A percentile compares a stretch with the other conserved stretches of the same genome.
phyloP scores from a whole-genome alignment of 2,888 invertebrate species.

The Mylabris sibirica region DNA sequence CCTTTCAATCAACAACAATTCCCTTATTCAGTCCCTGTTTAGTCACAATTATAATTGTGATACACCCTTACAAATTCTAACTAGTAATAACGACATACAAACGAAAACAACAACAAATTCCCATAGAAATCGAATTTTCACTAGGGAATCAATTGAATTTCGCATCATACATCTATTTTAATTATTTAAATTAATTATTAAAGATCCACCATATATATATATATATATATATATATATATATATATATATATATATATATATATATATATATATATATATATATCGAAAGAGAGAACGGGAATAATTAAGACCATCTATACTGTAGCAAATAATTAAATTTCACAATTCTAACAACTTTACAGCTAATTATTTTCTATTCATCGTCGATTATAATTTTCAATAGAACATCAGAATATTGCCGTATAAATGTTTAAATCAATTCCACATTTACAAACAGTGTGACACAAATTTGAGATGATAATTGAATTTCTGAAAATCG shows the following conservation, averaged over 20 bases:
- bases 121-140: constrained; percentile 23
- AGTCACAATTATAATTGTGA: constrained; percentile 50
- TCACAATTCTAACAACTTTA: constrained; percentile 28
- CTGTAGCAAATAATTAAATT: constrained; percentile 25
- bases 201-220: too few species aligned
- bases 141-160: constrained; percentile 20
- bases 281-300: not conserved
- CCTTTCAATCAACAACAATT: constrained; percentile 43
- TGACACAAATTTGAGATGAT: not conserved
- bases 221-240: too few species aligned
- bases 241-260: too few species aligned
- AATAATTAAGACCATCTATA: not conserved
- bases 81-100: not conserved
- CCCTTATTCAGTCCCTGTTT: constrained; percentile 30
- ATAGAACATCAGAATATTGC: not conserved
- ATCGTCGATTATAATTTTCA: constrained; percentile 29
- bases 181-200: not conserved
- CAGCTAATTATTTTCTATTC: constrained; percentile 32
- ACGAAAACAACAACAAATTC: constrained; percentile 23
- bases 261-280: too few species aligned
- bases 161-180: not conserved
- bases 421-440: not conserved
- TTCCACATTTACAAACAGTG: not conserved
- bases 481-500: not conserved
- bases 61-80: constrained; percentile 23